Evolutionary conservation across 2,113 vertebrate species (phyloP), one percentile per base, ranked within the genome.

Genomic region (Budorcas taxicolor): DNA sequence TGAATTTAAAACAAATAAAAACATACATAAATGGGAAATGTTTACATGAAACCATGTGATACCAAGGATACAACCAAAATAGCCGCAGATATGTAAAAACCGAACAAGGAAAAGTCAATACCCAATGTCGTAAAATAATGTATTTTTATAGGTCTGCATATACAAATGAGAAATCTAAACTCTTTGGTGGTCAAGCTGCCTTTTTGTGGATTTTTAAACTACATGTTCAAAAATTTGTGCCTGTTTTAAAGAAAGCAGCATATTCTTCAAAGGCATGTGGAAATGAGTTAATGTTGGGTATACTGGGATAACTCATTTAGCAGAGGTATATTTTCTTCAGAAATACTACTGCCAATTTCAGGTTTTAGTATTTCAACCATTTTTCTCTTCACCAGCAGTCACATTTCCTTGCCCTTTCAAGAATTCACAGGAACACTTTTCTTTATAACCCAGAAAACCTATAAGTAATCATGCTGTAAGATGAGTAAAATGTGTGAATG

Each of bases 1-100:
- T 40, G 27, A 96, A 88, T 36, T 96, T 91, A 71, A 94, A 94
- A 95, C 12, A 6, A 97, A 92, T 55, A 57, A 82, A 78, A 92
- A 95, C 71, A 95, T 17, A 83, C 16, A 97, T 52, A 33, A 74
- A 81, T n/a, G 78, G 78, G 45, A 87, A 90, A 33, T 33, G 29
- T 58, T 91, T 91, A 94, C 60, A 45, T 29, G 43, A 91, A 92
- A 90, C 53, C 57, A 80, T 11, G 5, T 50, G 60, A 80, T 62
- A 87, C 10, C 53, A 95, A 86, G 43, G 67, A 67, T 82, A 92
- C 36, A 93, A 82, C 4, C 29, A 45, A 95, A 95, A 95, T 1
- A 95, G 67, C 21, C 1, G 1, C n/a, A 52, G 83, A 45, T 84
- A 74, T 50, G 33, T 55, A 90, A 97, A 97, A 91, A 92, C 3